Base-by-base conservation (phyloP, 2,113 vertebrate genomes). In the Hyperoodon ampullatus region DNA sequence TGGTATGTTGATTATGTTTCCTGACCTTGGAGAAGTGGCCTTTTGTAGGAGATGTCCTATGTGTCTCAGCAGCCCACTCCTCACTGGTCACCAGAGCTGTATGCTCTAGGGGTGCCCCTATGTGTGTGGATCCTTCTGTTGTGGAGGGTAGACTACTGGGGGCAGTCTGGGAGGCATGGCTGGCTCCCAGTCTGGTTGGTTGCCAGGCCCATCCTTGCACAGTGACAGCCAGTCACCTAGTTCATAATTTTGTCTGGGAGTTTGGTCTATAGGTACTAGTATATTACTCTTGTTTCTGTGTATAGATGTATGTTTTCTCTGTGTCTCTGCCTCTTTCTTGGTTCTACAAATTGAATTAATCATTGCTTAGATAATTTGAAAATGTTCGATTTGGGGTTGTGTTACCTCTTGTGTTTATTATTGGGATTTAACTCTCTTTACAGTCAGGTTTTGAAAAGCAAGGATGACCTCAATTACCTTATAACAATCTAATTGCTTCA, bases 311-410 rank as follows among this genome's bases (percentile, higher is more conserved):
- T 68, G 1, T 30, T 0, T 50, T 42, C 21, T 65, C 24, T 55
- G 13, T 55, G 0, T 86, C 24, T 42, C 55, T 19, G 6, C 80
- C 28, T 12, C 35, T 39, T 11, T 24, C 3, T 71, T 44, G 5
- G 23, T 53, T 86, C 1, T 47, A 47, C 26, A 94, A 26, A 30
- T 11, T 77, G 6, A 93, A 60, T 75, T 85, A 60, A 77, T 78
- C 35, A 50, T 24, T 94, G 11, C 78, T 97, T 23, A 72, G 47
- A 81, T 88, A 30, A 88, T 63, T 93, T n/a, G 12, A 96, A 91
- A 60, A 81, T 71, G 35, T 92, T 82, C 33, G 2, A 1, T 63
- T 82, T 82, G 82, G 24, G 1, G 2, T 50, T 86, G 0, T 81
- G 19, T 61, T 94, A 10, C 35, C n/a, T 58, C 42, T 33, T 84